Percentiles rank a stretch among this genome's conserved stretches.
phyloP scores from a whole-genome alignment of 2,797 vertebrate genomes.

The Gymnocypris eckloni region DNA sequence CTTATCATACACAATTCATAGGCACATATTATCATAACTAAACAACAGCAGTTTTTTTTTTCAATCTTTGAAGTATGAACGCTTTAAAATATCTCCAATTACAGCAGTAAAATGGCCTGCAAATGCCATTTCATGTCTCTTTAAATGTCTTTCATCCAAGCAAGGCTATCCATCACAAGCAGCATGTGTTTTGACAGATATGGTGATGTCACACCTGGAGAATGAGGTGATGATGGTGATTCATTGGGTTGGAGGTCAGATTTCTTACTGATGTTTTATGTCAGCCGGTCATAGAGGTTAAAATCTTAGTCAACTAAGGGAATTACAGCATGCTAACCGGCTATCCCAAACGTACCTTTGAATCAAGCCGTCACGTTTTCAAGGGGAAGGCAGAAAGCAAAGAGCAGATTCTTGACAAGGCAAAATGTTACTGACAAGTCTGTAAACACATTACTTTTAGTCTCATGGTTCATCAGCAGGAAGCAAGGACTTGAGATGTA shows the following conservation, averaged over 20 bases:
- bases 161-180: not conserved
- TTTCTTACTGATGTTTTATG: constrained; percentile 39
- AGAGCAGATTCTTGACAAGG: constrained; percentile 24
- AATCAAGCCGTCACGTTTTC: constrained; percentile 15
- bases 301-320: constrained; percentile 14
- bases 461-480: constrained; percentile 12
- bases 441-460: constrained; percentile 46
- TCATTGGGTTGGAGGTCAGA: constrained; percentile 5
- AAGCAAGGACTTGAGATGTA: not conserved
- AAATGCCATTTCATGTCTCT: not conserved
- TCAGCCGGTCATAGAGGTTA: constrained; percentile 14
- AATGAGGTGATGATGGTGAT: constrained; percentile 15
- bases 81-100: not conserved
- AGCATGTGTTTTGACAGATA: too few relatives aligned
- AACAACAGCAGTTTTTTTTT: not conserved
- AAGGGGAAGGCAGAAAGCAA: constrained; percentile 14
- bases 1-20: not conserved
- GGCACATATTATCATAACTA: not conserved
- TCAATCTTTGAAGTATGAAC: not conserved
- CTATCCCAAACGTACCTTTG: not conserved
- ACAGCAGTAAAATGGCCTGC: not conserved
- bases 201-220: not conserved
- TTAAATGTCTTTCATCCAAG: not conserved
- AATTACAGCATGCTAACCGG: constrained; percentile 16
- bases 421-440: constrained; percentile 36